These are phyloP conservation scores for Sitophilus oryzae DNA, from an alignment of 1,140 invertebrate genomes.

Conservation along the genomic window DNA sequence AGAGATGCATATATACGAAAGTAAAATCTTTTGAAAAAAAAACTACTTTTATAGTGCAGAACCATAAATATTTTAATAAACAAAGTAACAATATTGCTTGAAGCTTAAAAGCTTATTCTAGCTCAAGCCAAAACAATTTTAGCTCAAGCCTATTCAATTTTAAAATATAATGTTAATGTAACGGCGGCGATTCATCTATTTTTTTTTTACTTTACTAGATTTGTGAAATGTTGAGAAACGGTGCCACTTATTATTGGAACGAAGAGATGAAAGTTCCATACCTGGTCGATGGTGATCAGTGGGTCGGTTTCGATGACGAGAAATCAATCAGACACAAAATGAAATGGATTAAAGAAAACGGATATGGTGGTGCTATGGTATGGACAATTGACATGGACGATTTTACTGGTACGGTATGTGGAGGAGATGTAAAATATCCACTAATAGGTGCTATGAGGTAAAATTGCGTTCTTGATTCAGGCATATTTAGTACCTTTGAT, in stretches of 20 bases:
- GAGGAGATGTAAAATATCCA: slow-evolving; percentile 80
- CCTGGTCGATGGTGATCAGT: slow-evolving; percentile 71
- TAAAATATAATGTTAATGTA: too few relatives aligned
- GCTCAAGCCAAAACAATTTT: too few relatives aligned
- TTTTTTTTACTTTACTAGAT: slow-evolving; percentile 64
- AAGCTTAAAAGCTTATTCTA: too few relatives aligned
- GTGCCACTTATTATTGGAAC: slow-evolving; percentile 84
- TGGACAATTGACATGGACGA: slow-evolving; percentile 98
- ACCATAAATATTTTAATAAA: too few relatives aligned
- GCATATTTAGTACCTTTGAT: background rate
- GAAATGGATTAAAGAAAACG: slow-evolving; percentile 84
- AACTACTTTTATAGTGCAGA: too few relatives aligned
- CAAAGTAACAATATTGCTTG: too few relatives aligned
- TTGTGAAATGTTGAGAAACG: slow-evolving; percentile 85
- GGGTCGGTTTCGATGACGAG: slow-evolving; percentile 90
- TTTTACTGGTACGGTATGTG: slow-evolving; percentile 78
- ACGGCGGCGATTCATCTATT: too few relatives aligned
- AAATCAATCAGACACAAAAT: slow-evolving; percentile 77
- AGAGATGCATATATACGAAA: too few relatives aligned
- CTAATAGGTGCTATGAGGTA: slow-evolving; percentile 85
- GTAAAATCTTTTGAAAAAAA: too few relatives aligned
- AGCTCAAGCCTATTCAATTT: too few relatives aligned
- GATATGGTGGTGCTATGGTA: slow-evolving; percentile 91
- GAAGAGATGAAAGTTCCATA: slow-evolving; percentile 90
- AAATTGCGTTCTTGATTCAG: slow-evolving; percentile 18